phyloP scores from a whole-genome alignment of 1,140 invertebrate genomes.

The Scaptomyza graminum region DNA sequence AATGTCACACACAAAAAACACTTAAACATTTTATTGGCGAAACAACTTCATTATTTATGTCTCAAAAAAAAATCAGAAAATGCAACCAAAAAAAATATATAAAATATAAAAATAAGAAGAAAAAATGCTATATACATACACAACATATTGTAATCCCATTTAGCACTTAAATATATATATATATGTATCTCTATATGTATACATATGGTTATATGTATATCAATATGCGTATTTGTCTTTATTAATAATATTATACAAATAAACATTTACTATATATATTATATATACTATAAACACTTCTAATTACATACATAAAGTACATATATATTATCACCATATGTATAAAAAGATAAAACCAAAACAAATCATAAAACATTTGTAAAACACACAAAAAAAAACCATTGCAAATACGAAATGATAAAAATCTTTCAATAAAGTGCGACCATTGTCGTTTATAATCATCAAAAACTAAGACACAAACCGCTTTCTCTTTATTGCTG shows the following conservation, averaged over 20 bases:
- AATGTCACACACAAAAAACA: conserved; percentile 32
- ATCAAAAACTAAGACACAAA: conserved; percentile 52
- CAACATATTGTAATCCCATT: conserved; percentile 47
- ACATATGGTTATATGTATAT: conserved; percentile 27
- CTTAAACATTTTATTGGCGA: conserved; percentile 53
- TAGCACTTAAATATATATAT: conserved; percentile 50
- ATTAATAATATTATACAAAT: conserved; percentile 68
- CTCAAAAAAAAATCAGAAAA: conserved; percentile 28
- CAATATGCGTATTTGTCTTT: conserved; percentile 75
- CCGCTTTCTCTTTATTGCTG: conserved; percentile 21
- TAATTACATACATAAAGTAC: conserved; percentile 63
- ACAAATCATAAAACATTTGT: conserved; percentile 47
- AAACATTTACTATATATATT: conserved; percentile 76
- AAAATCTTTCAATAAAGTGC: conserved; percentile 80
- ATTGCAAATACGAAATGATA: conserved; percentile 37
- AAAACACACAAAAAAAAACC: conserved; percentile 42
- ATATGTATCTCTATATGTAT: conserved; percentile 47
- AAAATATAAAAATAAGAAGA: not conserved
- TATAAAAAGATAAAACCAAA: conserved; percentile 63
- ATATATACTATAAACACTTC: conserved; percentile 68
- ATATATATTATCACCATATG: conserved; percentile 59
- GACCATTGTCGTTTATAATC: conserved; percentile 82
- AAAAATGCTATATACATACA: conserved; percentile 36
- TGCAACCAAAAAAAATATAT: conserved; percentile 19
- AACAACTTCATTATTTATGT: conserved; percentile 45